A percentile compares a stretch with the other conserved stretches of the same genome.
phyloP scores from a whole-genome alignment of 2,888 invertebrate species.

The Mystacides longicornis region DNA sequence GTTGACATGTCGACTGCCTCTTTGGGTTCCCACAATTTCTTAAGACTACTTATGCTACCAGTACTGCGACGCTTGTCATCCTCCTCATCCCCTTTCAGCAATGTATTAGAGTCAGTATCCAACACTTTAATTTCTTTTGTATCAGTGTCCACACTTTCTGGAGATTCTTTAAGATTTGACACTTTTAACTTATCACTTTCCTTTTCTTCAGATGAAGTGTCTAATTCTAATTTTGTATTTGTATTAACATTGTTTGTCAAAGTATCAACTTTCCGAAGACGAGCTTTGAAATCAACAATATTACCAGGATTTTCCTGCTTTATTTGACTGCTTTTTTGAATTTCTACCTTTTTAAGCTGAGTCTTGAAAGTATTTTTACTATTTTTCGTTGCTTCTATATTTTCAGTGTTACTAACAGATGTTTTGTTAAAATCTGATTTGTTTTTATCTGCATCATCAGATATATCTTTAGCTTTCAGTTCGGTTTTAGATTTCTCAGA shows the following conservation, averaged over 20 bases:
- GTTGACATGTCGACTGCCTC: slow-evolving; percentile 48
- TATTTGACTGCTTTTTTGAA: slow-evolving; percentile 27
- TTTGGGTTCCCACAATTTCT: slow-evolving; percentile 87
- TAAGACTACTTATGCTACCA: slow-evolving; percentile 86
- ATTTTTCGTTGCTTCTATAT: slow-evolving; percentile 29
- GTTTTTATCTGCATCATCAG: slow-evolving; percentile 21
- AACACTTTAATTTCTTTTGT: slow-evolving; percentile 34
- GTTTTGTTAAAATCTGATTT: slow-evolving; percentile 29
- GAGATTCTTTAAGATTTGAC: slow-evolving; percentile 29
- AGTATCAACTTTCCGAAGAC: slow-evolving; percentile 72
- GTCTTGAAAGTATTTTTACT: slow-evolving; percentile 51
- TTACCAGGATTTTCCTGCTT: slow-evolving; percentile 42
- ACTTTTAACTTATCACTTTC: slow-evolving; percentile 33
- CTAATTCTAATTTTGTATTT: slow-evolving; percentile 33
- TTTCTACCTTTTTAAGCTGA: slow-evolving; percentile 68
- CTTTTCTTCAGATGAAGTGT: slow-evolving; percentile 33
- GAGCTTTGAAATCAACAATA: slow-evolving; percentile 78
- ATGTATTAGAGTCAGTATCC: slow-evolving; percentile 24
- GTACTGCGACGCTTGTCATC: slow-evolving; percentile 86
- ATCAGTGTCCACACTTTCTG: slow-evolving; percentile 34
- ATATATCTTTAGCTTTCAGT: slow-evolving; percentile 14
- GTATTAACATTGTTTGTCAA: slow-evolving; percentile 36
- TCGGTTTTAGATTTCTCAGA: slow-evolving; percentile 28
- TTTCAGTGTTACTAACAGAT: slow-evolving; percentile 31
- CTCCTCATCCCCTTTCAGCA: slow-evolving; percentile 50